Base-by-base conservation (phyloP, 1,140 invertebrate species). In the Calephelis virginiensis region DNA sequence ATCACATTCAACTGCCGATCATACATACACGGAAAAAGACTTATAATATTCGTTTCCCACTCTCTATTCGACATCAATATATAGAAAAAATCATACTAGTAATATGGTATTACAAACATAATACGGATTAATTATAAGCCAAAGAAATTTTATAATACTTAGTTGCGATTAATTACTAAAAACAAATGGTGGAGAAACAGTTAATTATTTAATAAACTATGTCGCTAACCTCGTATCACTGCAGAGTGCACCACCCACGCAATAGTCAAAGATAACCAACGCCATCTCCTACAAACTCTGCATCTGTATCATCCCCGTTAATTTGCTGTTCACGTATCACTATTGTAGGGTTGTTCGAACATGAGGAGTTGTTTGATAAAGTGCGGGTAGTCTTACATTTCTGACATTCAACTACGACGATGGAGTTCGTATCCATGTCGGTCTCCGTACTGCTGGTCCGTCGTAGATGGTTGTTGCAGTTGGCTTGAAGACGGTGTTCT, bases 171-270 rank as follows among this genome's bases (percentile, higher is more conserved):
- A 48, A 48, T 48, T 48, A 13, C 6, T n/a, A 48, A 7, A 50
- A 6, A 11, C 9, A 8, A 9, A 17, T 11, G 17, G 17, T 53
- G 50, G 14, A 53, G 17, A 53, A 53, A 53, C 17, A 53, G 17
- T 17, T 0, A 53, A 17, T 8, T 6, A 7, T 43, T 6, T 3
- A 17, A 53, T 17, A 53, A 5, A 53, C 5, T 28, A 28, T 28
- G 63, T 64, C 63, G 67, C 61, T 11, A 60, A 61, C 61, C 17
- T 10, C 13, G 53, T 38, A 47, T 80, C 75, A 91, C 63, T 91
- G 90, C n/a, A 91, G 85, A 89, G 85, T 89, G 84, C 90, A 91
- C 90, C 90, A 91, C 81, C 88, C 90, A 17, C 85, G 84, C 69
- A 82, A 78, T 83, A 83, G 90, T 91, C 90, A 91, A 70, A 90